phyloP scores from a whole-genome alignment of 2,113 vertebrate genomes.

The Candoia aspera region DNA sequence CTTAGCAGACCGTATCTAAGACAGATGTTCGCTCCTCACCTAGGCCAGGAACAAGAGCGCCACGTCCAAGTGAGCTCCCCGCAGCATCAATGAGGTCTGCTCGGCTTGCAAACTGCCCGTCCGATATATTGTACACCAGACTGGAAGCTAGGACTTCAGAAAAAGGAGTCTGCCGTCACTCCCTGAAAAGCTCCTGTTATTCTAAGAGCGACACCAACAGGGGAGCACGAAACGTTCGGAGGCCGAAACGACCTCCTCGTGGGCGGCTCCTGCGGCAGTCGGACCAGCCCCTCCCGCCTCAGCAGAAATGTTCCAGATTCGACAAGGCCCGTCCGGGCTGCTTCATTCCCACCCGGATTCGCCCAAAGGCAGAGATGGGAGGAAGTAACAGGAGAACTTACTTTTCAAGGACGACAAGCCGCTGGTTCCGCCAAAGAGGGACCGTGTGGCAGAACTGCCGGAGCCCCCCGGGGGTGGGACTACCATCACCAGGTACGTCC shows the following conservation, averaged over 20 bases:
- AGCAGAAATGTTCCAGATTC: not conserved
- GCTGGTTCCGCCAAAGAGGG: conserved; percentile 93
- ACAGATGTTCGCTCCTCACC: conserved; percentile 75
- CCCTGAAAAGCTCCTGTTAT: conserved; percentile 26
- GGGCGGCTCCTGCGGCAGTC: not conserved
- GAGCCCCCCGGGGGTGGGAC: conserved; percentile 94
- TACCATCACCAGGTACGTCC: conserved; percentile 94
- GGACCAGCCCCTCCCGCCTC: not conserved
- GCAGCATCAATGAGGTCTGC: conserved; percentile 96
- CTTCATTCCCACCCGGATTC: not conserved
- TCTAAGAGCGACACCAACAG: not conserved
- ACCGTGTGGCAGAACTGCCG: conserved; percentile 95
- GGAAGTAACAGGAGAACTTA: conserved; percentile 66
- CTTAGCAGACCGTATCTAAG: not conserved
- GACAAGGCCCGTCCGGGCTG: not conserved
- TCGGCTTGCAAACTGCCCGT: conserved; percentile 94
- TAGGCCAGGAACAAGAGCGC: conserved; percentile 94
- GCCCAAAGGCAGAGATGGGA: not conserved
- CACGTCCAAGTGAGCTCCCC: conserved; percentile 93
- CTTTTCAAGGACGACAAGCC: conserved; percentile 96
- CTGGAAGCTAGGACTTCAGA: conserved; percentile 91
- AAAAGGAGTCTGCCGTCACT: conserved; percentile 33
- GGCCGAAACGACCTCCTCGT: not conserved
- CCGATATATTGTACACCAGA: conserved; percentile 91
- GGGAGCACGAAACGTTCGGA: accelerated